Base-by-base conservation (phyloP, 2,797 vertebrate species). In the Phylloscopus collybita region DNA sequence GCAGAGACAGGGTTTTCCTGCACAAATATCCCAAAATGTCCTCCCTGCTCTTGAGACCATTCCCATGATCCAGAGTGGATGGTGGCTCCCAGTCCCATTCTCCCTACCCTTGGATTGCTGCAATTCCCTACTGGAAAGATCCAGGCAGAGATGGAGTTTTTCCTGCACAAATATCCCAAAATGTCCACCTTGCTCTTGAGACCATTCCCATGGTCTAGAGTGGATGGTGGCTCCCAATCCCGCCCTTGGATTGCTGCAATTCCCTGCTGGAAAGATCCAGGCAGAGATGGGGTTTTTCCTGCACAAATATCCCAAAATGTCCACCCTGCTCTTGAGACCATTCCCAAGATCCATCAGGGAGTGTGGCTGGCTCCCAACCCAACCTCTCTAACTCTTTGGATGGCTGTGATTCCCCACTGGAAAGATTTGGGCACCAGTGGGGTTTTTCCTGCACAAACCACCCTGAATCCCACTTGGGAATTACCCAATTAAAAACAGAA, bases 121-220 rank as follows among this genome's bases (percentile, higher is more conserved):
- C 3, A 2, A 54, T 78, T 54, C 61, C 74, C 49, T 2, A 1
- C 2, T 20, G 49, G 38, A 34, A 54, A 23, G 9, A 15, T 15
- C 10, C 16, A 16, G 40, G 61, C 53, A 54, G 53, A 32, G 19
- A 40, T 1, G 23, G 6, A 1, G 4, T 2, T 57, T n/a, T 36
- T 13, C 2, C 60, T 21, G 34, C 42, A 34, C 34, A 34, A 34
- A 34, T 34, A 34, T 34, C 34, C 34, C 7, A 25, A 19, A 26
- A 42, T 15, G 5, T 32, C 23, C 67, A 26, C 36, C 10, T 16
- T n/a, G 50, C 13, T 26, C 27, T 30, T 17, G 11, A 30, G 21
- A 25, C 0, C 7, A 5, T 12, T 32, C 16, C 56, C 44, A 2
- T 5, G 10, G 40, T 20, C 72, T 34, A 5, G 2, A 11, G 5